Conservation (phyloP, 2,888 invertebrate species). For the Choristoneura rosaceana region DNA sequence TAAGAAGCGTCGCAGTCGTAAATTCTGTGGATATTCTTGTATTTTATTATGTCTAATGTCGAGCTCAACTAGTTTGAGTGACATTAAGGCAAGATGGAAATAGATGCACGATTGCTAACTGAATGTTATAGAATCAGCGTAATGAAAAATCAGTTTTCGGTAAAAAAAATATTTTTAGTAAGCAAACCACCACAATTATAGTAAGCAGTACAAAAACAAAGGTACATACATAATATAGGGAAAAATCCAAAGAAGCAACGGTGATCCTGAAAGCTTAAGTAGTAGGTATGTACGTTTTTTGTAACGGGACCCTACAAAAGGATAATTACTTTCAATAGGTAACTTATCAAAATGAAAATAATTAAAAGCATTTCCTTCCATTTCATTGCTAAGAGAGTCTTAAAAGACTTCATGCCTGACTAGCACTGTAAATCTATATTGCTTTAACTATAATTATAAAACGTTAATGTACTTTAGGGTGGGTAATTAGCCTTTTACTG, state of each 20-base stretch:
- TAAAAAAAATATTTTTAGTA: too few species aligned
- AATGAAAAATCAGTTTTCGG: too few species aligned
- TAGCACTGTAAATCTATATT: not conserved
- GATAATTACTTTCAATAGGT: too few species aligned
- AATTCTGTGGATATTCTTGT: conserved; percentile 23
- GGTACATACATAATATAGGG: too few species aligned
- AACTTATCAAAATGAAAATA: not conserved
- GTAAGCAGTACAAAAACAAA: too few species aligned
- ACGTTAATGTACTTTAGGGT: conserved; percentile 4
- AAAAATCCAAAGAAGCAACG: too few species aligned
- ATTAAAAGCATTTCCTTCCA: not conserved
- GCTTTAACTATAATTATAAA: conserved; percentile 6
- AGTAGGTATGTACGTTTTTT: too few species aligned
- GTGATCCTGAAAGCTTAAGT: too few species aligned
- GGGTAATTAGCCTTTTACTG: not conserved
- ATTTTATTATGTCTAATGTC: conserved; percentile 28
- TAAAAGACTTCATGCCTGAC: not conserved
- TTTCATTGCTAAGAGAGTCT: not conserved
- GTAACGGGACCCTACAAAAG: too few species aligned
- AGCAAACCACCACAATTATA: too few species aligned
- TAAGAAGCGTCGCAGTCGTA: conserved; percentile 21
- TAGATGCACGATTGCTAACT: conserved; percentile 18
- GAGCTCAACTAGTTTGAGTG: conserved; percentile 29
- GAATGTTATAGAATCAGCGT: not conserved
- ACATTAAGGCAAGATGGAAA: conserved; percentile 27